Evolutionary conservation across 2,888 invertebrate genomes (phyloP).

Genomic region (Mythimna albipuncta): DNA sequence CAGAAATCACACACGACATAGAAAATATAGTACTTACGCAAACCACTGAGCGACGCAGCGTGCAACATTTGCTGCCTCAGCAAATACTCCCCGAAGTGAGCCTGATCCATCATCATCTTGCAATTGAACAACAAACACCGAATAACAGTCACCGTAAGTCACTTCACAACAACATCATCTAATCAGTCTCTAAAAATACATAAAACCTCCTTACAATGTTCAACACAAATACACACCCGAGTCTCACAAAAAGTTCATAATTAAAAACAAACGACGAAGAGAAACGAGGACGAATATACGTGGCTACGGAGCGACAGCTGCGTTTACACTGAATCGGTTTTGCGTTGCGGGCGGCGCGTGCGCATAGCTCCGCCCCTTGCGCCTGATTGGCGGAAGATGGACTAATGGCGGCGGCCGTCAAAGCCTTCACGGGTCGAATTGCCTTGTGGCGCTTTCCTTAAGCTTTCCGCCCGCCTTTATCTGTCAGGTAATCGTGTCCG

Average conservation of each 20-base stretch:
- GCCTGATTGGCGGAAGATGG: constrained; percentile 75
- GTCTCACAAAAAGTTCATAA: constrained; percentile 82
- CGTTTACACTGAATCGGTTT: constrained; percentile 82
- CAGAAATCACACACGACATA: neutral
- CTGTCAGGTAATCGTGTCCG: constrained; percentile 81
- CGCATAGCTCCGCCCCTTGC: constrained; percentile 81
- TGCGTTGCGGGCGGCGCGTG: constrained; percentile 84
- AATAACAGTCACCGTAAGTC: constrained; percentile 72
- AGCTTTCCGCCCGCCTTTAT: constrained; percentile 86
- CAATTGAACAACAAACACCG: constrained; percentile 62
- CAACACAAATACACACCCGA: constrained; percentile 68
- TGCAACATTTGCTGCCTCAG: constrained; percentile 89
- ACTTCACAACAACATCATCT: constrained; percentile 84
- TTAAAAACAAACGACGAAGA: constrained; percentile 73
- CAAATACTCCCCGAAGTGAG: constrained; percentile 88
- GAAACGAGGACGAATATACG: constrained; percentile 70
- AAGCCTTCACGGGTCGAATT: constrained; percentile 76
- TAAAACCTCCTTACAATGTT: constrained; percentile 62
- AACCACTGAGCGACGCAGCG: constrained; percentile 85
- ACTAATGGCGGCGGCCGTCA: constrained; percentile 79
- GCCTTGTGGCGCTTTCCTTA: constrained; percentile 75
- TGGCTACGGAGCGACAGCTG: constrained; percentile 83
- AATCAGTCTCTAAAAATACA: constrained; percentile 64
- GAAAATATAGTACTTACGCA: constrained; percentile 78
- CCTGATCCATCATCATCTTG: constrained; percentile 89